Conservation (phyloP, 1,140 invertebrate species). For the Linepithema humile region DNA sequence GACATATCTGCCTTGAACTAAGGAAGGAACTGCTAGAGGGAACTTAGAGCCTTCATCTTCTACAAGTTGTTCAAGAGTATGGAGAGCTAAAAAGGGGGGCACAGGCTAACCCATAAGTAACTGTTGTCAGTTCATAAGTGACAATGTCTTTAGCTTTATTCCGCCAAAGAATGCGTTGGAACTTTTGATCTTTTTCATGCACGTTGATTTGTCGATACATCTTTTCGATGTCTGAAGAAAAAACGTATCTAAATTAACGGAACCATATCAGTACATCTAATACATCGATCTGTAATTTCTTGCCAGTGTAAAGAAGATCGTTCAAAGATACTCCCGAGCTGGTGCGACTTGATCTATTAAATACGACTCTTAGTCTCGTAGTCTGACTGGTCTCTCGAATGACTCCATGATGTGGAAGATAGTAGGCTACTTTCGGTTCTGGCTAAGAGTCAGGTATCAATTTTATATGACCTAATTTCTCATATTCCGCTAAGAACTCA, state of each 20-base stretch:
- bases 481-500: neutral
- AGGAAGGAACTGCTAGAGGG: neutral
- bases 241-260: neutral
- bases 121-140: neutral
- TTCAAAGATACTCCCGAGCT: neutral
- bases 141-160: neutral
- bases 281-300: neutral
- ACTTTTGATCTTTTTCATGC: neutral
- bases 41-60: neutral
- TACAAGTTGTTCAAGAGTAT: neutral
- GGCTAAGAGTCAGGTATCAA: neutral
- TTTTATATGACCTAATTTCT: neutral
- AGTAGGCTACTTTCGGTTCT: neutral
- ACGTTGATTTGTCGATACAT: slow-evolving; percentile 1
- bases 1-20: neutral
- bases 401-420: neutral
- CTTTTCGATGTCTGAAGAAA: neutral
- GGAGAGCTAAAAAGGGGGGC: neutral
- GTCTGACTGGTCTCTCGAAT: neutral
- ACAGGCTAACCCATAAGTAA: neutral
- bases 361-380: neutral
- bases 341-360: neutral
- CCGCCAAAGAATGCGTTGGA: slow-evolving; percentile 6
- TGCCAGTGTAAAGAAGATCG: neutral
- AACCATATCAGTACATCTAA: neutral